Base-by-base conservation (phyloP, 2,888 invertebrate genomes). In the Chrysopilus asiliformis region DNA sequence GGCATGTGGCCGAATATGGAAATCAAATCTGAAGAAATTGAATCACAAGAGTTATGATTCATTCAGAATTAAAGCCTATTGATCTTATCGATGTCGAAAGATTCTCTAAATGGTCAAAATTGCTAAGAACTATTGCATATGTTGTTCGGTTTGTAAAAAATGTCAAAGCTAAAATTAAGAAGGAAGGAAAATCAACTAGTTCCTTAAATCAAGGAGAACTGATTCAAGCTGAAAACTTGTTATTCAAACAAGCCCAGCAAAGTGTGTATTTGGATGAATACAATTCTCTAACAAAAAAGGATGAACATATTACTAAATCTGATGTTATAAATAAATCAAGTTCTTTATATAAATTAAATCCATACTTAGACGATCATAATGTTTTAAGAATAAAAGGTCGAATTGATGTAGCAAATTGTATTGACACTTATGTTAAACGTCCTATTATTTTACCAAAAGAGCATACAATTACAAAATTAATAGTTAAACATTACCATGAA, bases 361-460 rank as follows among this genome's bases (percentile, higher is more conserved):
- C 2, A 30, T 7, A 12, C n/a, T 15, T 30, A 8, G 13, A n/a
- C 8, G 6, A 9, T 10, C 2, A 30, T 15, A 18, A 13, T 9
- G 30, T 30, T 15, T 8, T 30, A 8, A 9, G 16, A 12, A 9
- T 32, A 9, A 4, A 18, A 17, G 32, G 32, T 7, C 7, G 32
- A 32, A 32, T 32, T 2, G 32, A 32, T 17, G 17, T 13, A 5
- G 32, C 32, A 6, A 9, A 32, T n/a, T 17, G 17, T n/a, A 4
- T 4, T 17, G 19, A 18, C 10, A 2, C n/a, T 15, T 17, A 18
- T 8, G 18, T 20, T 17, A 9, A 13, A 5, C 9, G 26, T 18
- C 40, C 40, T 9, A 34, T 43, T 7, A 36, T 34, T 10, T 18
- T 40, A n/a, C 20, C 29, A 13, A 32, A 32, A n/a, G 8, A 29